These are phyloP conservation scores for Helicoverpa armigera DNA, from an alignment of 1,140 invertebrate genomes.

Conservation along the genomic window DNA sequence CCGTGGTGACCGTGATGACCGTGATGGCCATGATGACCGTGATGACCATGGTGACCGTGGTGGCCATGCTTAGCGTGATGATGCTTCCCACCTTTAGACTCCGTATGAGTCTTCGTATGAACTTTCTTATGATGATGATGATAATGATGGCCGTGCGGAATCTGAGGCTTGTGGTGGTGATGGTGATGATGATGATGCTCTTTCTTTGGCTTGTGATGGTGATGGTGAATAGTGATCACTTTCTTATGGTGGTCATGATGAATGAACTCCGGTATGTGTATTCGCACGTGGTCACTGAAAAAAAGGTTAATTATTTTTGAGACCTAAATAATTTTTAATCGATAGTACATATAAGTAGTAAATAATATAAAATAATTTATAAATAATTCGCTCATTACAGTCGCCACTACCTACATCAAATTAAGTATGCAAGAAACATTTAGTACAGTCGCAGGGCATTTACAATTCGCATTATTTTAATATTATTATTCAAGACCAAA, in stretches of 20 bases:
- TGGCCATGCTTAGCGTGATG: slow-evolving; percentile 67
- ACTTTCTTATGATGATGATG: slow-evolving; percentile 74
- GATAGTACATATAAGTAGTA: neutral
- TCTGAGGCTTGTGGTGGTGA: slow-evolving; percentile 78
- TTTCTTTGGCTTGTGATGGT: slow-evolving; percentile 82
- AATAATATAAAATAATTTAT: slow-evolving; percentile 29
- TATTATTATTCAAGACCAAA: too few species aligned
- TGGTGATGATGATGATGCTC: slow-evolving; percentile 84
- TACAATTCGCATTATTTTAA: too few species aligned
- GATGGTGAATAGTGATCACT: slow-evolving; percentile 86
- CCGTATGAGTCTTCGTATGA: slow-evolving; percentile 65
- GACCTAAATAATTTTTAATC: neutral
- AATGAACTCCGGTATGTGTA: slow-evolving; percentile 87
- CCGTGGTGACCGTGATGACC: slow-evolving; percentile 67
- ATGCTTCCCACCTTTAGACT: slow-evolving; percentile 67
- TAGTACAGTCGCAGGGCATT: too few species aligned
- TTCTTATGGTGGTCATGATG: slow-evolving; percentile 88
- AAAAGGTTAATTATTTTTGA: slow-evolving; percentile 49
- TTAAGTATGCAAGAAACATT: too few species aligned
- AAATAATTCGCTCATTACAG: neutral
- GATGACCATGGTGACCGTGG: slow-evolving; percentile 59
- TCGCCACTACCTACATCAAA: neutral
- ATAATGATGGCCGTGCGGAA: slow-evolving; percentile 70
- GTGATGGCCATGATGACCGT: slow-evolving; percentile 61
- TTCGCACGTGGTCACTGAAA: slow-evolving; percentile 86